These are phyloP conservation scores for Streblospio benedicti DNA, from an alignment of 1,140 invertebrate species.

Conservation along the genomic window DNA sequence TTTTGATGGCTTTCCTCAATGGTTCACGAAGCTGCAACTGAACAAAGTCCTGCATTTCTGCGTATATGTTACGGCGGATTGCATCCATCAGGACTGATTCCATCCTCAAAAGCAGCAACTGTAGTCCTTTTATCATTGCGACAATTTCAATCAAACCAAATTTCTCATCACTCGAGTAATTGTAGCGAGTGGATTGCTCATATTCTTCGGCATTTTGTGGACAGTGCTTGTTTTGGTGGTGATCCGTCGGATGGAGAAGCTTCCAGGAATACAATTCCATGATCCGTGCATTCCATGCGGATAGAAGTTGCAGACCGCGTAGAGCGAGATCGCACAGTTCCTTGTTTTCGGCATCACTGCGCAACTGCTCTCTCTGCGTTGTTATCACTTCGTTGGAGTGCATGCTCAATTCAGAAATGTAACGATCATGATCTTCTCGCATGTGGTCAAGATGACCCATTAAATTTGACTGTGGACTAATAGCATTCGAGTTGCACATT, in stretches of 20 bases:
- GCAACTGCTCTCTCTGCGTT: constrained; percentile 56
- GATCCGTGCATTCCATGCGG: constrained; percentile 93
- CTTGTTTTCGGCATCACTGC: constrained; percentile 85
- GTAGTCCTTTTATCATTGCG: constrained; percentile 98
- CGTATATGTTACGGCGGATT: constrained; percentile 87
- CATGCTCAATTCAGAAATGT: constrained; percentile 89
- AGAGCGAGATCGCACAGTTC: constrained; percentile 86
- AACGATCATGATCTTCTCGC: constrained; percentile 92
- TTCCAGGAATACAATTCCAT: constrained; percentile 98
- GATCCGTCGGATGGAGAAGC: constrained; percentile 92
- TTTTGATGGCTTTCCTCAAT: constrained; percentile 90
- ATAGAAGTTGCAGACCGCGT: constrained; percentile 82
- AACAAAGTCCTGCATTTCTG: constrained; percentile 95
- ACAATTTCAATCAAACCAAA: constrained; percentile 97
- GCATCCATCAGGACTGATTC: constrained; percentile 96
- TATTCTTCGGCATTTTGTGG: constrained; percentile 98
- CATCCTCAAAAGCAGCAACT: constrained; percentile 93
- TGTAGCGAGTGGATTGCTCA: constrained; percentile 93
- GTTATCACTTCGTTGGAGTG: constrained; percentile 77
- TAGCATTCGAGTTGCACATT: constrained; percentile 58
- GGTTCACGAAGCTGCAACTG: constrained; percentile 84
- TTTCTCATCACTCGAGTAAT: constrained; percentile 95
- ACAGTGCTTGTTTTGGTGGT: constrained; percentile 90
- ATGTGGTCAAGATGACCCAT: constrained; percentile 92
- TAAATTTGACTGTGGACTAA: constrained; percentile 85